phyloP scores from a whole-genome alignment of 1,140 invertebrate genomes.

The Drosophila ogumai region DNA sequence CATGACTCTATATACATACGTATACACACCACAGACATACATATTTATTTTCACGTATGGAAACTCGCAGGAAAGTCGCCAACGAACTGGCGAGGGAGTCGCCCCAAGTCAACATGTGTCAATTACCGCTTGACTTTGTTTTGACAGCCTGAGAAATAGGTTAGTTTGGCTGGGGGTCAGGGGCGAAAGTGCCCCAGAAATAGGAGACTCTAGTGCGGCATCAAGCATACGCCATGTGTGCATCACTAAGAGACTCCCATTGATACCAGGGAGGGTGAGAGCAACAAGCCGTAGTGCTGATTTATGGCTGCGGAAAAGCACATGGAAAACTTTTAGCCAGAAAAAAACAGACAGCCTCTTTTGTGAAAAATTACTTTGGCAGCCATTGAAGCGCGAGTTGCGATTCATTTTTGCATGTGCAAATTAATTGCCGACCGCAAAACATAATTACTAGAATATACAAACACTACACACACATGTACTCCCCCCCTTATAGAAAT shows the following conservation, averaged over 20 bases:
- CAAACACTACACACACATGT: not conserved
- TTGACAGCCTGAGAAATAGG: constrained; percentile 72
- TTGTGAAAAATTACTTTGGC: constrained; percentile 59
- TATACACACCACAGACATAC: not conserved
- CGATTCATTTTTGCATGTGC: constrained; percentile 49
- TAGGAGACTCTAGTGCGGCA: constrained; percentile 13
- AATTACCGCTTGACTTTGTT: constrained; percentile 77
- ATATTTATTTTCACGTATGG: constrained; percentile 1
- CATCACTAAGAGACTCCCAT: constrained; percentile 7
- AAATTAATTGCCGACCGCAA: constrained; percentile 68
- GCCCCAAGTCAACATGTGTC: constrained; percentile 71
- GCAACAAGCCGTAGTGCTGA: constrained; percentile 33
- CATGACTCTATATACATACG: constrained; percentile 1
- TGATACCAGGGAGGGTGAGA: not conserved
- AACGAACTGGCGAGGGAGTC: constrained; percentile 11
- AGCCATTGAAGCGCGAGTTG: constrained; percentile 46
- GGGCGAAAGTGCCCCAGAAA: constrained; percentile 11
- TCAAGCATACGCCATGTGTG: constrained; percentile 45
- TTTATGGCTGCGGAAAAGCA: constrained; percentile 23
- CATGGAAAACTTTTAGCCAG: constrained; percentile 12
- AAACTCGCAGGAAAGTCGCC: constrained; percentile 2
- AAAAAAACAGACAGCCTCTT: constrained; percentile 6
- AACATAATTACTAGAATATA: constrained; percentile 35
- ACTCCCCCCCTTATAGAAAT: constrained; percentile 38
- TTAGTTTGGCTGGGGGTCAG: constrained; percentile 27